phyloP scores from a whole-genome alignment of 2,888 invertebrate species.

The Tortrix viridana region DNA sequence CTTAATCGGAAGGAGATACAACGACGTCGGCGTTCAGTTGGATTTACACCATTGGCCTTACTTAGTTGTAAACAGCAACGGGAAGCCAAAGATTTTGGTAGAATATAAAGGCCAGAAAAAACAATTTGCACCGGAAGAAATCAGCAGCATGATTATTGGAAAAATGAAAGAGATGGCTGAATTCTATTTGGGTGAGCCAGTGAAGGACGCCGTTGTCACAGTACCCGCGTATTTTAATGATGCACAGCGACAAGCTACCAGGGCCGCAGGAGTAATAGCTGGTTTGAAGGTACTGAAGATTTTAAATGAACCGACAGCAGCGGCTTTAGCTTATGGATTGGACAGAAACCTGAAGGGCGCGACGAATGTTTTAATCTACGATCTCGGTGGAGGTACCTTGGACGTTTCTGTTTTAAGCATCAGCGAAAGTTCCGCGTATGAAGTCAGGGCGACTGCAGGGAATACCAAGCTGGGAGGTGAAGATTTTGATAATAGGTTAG shows the following conservation, averaged over 20 bases:
- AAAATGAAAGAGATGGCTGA: conserved; percentile 68
- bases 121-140: conserved; percentile 65
- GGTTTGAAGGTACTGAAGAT: conserved; percentile 65
- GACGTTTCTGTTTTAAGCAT: conserved; percentile 66
- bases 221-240: conserved; percentile 72
- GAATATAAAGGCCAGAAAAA: conserved; percentile 58
- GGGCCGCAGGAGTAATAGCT: conserved; percentile 60
- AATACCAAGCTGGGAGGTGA: conserved; percentile 66
- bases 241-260: conserved; percentile 65
- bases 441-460: conserved; percentile 65
- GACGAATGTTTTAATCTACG: conserved; percentile 62
- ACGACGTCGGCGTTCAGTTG: conserved; percentile 65
- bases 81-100: conserved; percentile 65
- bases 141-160: conserved; percentile 66
- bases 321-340: conserved; percentile 66
- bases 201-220: conserved; percentile 67
- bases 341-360: conserved; percentile 52
- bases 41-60: conserved; percentile 65
- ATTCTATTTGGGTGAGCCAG: conserved; percentile 54
- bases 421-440: conserved; percentile 54
- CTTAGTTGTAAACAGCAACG: conserved; percentile 57
- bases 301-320: conserved; percentile 69
- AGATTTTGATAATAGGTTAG: conserved; percentile 69
- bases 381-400: conserved; percentile 70
- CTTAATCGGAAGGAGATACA: conserved; percentile 63